A percentile compares a stretch with the other conserved stretches of the same genome.
Conservation (phyloP, 2,888 invertebrate genomes). For the Idaea dimidiata region DNA sequence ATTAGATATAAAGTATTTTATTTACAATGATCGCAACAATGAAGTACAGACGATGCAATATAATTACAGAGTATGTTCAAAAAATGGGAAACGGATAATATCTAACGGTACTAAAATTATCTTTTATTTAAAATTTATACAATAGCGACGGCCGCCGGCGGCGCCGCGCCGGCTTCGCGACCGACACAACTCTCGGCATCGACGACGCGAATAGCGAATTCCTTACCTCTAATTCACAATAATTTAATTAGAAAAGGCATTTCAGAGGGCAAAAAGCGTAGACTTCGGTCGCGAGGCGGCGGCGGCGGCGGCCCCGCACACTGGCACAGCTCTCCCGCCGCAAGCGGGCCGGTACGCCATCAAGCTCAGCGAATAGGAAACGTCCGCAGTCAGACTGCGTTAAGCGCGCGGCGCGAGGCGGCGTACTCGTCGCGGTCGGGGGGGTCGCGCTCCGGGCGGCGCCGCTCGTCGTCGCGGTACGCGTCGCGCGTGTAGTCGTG, state of each 20-base stretch:
- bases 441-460: constrained; percentile 61
- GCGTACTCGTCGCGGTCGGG: constrained; percentile 82
- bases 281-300: background rate
- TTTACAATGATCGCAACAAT: constrained; percentile 83
- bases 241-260: too few species aligned
- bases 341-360: constrained; percentile 40
- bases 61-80: constrained; percentile 80
- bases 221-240: too few species aligned
- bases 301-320: constrained; percentile 5
- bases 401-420: constrained; percentile 61
- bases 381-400: constrained; percentile 39
- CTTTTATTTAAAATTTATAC: constrained; percentile 70
- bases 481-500: constrained; percentile 59
- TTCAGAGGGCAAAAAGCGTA: too few species aligned
- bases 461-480: constrained; percentile 68
- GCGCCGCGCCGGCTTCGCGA: constrained; percentile 7
- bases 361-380: constrained; percentile 53
- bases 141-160: constrained; percentile 44
- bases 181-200: constrained; percentile 11
- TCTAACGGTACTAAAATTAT: constrained; percentile 79
- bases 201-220: background rate
- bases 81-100: constrained; percentile 78
- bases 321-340: constrained; percentile 21
- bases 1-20: constrained; percentile 80
- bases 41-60: constrained; percentile 79